These are phyloP conservation scores for Ornithorhynchus anatinus DNA, from an alignment of 2,113 vertebrate species.

Conservation along the genomic window DNA sequence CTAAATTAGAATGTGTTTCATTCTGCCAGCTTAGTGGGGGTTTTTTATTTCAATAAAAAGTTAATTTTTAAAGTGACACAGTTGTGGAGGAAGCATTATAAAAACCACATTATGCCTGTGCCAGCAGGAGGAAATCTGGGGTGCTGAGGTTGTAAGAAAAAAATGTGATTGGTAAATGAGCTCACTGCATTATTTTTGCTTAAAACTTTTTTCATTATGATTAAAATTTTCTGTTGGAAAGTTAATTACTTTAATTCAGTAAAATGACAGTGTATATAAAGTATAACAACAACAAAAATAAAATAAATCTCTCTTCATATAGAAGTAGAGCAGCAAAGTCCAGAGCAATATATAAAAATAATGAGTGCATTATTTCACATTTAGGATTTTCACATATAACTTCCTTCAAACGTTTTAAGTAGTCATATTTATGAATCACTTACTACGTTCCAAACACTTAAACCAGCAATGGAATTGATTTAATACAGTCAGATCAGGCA, in stretches of 20 bases:
- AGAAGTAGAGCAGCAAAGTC: neutral
- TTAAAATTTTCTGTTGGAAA: constrained; percentile 2
- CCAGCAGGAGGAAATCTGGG: neutral
- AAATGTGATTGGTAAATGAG: constrained; percentile 2
- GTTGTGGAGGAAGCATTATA: neutral
- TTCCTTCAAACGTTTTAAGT: too few species aligned
- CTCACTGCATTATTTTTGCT: neutral
- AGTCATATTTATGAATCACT: too few species aligned
- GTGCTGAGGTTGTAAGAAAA: neutral
- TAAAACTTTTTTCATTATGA: constrained; percentile 9
- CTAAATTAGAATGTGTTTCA: constrained; percentile 11
- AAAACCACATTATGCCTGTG: neutral
- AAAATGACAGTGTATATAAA: neutral
- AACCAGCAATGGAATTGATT: too few species aligned
- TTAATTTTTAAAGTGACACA: neutral
- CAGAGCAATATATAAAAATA: neutral
- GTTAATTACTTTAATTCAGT: constrained; percentile 9
- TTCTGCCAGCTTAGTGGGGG: constrained; percentile 5
- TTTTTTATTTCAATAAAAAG: constrained; percentile 18
- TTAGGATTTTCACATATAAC: neutral
- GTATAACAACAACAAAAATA: neutral
- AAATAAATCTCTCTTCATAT: too few species aligned
- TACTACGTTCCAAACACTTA: too few species aligned
- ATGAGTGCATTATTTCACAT: neutral
- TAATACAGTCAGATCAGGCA: too few species aligned